Conservation (phyloP, 2,797 vertebrate genomes). For the Hemitrygon akajei region DNA sequence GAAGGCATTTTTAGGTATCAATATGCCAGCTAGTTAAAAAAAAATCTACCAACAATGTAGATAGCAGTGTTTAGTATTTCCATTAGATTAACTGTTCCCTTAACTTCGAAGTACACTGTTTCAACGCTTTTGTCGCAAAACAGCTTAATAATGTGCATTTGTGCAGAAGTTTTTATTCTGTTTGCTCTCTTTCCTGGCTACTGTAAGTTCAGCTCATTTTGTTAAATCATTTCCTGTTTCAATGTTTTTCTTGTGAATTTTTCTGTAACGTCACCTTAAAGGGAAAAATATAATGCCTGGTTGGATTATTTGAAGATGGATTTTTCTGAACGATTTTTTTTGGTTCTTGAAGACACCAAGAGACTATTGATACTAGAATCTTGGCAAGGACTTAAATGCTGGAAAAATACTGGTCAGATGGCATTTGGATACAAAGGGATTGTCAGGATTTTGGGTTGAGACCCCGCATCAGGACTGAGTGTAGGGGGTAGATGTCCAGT, state of each 20-base stretch:
- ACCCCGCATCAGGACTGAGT: too few relatives aligned
- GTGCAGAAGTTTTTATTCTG: neutral
- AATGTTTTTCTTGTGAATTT: neutral
- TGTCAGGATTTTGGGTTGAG: too few relatives aligned
- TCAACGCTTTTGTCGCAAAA: neutral
- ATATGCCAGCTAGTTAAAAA: neutral
- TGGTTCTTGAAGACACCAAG: too few relatives aligned
- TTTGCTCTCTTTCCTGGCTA: neutral
- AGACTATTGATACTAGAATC: too few relatives aligned
- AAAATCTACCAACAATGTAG: neutral
- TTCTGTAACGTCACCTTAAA: neutral
- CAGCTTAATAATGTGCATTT: neutral
- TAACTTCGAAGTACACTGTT: neutral
- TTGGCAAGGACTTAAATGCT: too few relatives aligned
- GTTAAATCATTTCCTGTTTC: neutral
- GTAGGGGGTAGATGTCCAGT: too few relatives aligned
- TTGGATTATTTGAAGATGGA: neutral
- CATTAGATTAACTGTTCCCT: neutral
- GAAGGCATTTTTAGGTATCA: neutral
- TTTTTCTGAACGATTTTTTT: neutral
- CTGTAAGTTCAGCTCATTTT: neutral
- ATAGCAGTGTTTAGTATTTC: neutral
- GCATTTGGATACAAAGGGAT: too few relatives aligned
- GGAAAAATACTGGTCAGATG: too few relatives aligned
- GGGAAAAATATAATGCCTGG: neutral